A percentile compares a stretch with the other conserved stretches of the same genome.
Evolutionary conservation across 2,113 vertebrate genomes (phyloP).

Genomic region (Pipa parva): DNA sequence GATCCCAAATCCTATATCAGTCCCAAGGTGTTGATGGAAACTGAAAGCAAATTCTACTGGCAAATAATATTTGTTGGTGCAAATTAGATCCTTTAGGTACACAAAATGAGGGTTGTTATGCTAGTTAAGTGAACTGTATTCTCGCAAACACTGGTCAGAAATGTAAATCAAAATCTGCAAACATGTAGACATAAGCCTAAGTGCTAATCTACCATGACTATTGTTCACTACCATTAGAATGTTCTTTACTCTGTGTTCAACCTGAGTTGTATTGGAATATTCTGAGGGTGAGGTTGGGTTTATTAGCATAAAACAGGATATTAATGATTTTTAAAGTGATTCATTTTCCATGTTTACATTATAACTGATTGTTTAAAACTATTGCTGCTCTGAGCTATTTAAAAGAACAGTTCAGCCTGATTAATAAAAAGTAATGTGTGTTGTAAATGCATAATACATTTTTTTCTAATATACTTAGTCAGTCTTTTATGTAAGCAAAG

Average conservation of each 20-base stretch:
- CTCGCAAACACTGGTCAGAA: constrained; percentile 19
- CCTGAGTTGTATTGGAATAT: constrained; percentile 29
- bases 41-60: constrained; percentile 16
- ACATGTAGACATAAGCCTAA: constrained; percentile 28
- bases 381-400: too few species aligned
- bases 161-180: constrained; percentile 30
- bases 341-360: too few species aligned
- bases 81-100: constrained; percentile 34
- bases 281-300: constrained; percentile 20
- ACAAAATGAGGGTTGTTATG: constrained; percentile 35
- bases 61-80: constrained; percentile 22
- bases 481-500: too few species aligned
- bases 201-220: constrained; percentile 32
- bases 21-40: constrained; percentile 27
- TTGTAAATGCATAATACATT: too few species aligned
- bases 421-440: too few species aligned
- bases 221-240: constrained; percentile 15
- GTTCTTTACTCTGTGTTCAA: constrained; percentile 27
- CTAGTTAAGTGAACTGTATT: constrained; percentile 30
- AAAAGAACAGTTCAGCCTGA: too few species aligned
- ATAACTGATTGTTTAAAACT: too few species aligned
- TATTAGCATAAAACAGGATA: constrained; percentile 22
- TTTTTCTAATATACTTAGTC: too few species aligned
- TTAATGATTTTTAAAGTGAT: too few species aligned
- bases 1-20: constrained; percentile 12